Evolutionary conservation across 2,797 vertebrate genomes (phyloP), one percentile per base, ranked within the genome.

Genomic region (Knipowitschia caucasica): DNA sequence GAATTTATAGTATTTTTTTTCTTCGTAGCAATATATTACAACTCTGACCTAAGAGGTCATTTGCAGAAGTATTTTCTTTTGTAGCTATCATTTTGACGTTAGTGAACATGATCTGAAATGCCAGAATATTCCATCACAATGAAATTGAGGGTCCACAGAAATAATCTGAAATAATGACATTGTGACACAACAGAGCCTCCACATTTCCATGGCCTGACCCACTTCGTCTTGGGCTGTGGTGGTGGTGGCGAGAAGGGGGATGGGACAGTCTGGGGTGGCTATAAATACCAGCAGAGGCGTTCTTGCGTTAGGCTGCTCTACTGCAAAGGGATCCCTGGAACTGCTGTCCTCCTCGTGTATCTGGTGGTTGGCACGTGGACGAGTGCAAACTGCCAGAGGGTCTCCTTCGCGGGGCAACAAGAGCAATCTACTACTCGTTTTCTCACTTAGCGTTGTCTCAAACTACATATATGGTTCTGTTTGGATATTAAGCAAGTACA

Each of bases 281-380:
- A 92, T 91, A 92, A 91, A 92, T 92, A 92, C 77, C 77, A 71
- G 64, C n/a, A n/a, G n/a, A n/a, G n/a, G n/a, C 64, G 73, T 38
- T 38, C 66, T 78, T 50, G 64, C 76, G 84, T 84, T 84, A 66
- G 63, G 82, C 81, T 69, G 83, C 84, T 87, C 78, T 72, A 70
- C 74, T 80, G 87, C 76, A 72, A 85, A 90, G 91, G 90, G 89
- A 90, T 90, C 90, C 91, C 90, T 90, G 83, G 83, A 88, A 90
- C 83, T 55, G 83, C 84, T 82, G 69, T 81, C 84, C 81, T 86
- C 67, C 71, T 85, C 84, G 89, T 73, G 56, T 72, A 73, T 79
- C 50, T 58, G 74, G 81, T 60, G 75, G 71, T 85, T 91, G 88
- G 88, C 89, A 82, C 62, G 24, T 73, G 59, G 68, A 68, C 50